phyloP scores from a whole-genome alignment of 2,797 vertebrate species.

The Sardinella longiceps region DNA sequence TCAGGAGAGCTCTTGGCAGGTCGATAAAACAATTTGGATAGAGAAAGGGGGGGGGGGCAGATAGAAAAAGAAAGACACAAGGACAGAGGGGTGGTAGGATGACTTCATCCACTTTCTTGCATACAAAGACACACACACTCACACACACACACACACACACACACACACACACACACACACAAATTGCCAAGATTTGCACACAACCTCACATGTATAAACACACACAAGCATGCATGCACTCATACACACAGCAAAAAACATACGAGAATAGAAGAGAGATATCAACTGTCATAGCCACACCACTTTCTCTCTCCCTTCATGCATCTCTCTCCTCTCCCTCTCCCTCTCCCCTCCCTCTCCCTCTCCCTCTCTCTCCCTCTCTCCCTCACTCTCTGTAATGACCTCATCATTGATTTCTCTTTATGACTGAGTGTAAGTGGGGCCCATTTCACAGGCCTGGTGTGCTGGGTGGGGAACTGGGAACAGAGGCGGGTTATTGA shows the following conservation, averaged over 20 bases:
- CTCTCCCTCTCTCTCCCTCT: neutral
- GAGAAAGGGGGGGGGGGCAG: too few species aligned
- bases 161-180: neutral
- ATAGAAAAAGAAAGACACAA: slow-evolving; percentile 34
- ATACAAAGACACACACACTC: slow-evolving; percentile 23
- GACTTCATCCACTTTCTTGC: neutral
- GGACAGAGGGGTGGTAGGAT: slow-evolving; percentile 29
- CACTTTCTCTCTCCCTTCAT: too few species aligned
- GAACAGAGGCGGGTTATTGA: neutral
- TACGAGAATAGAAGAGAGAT: too few species aligned
- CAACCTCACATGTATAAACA: neutral
- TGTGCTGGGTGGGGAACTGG: neutral
- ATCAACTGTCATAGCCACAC: too few species aligned
- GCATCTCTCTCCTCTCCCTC: too few species aligned
- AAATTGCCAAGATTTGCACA: neutral
- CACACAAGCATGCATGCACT: neutral
- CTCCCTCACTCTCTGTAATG: neutral
- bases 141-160: neutral
- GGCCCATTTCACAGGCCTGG: neutral
- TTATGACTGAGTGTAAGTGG: neutral
- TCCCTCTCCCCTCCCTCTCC: neutral
- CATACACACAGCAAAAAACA: neutral
- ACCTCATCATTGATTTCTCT: neutral
- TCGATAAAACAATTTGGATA: too few species aligned
- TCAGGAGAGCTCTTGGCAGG: too few species aligned